Conservation (phyloP, 2,888 invertebrate genomes). For the Bellardia bayeri region DNA sequence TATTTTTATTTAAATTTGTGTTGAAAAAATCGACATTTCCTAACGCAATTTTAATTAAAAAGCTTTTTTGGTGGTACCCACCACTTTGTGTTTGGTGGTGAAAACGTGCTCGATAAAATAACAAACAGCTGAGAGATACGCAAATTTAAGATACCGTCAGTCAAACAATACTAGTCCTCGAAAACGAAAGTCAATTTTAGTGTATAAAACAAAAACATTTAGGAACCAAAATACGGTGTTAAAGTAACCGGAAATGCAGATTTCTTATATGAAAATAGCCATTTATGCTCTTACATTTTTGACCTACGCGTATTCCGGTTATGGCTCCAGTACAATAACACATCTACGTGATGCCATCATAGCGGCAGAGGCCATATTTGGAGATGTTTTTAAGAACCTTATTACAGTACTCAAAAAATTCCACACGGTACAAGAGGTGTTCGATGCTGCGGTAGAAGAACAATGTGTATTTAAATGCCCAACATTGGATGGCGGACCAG, state of each 20-base stretch:
- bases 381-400: conserved; percentile 90
- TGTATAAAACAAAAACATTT: conserved; percentile 8
- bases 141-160: conserved; percentile 17
- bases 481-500: conserved; percentile 78
- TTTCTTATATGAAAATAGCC: conserved; percentile 90
- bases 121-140: conserved; percentile 18
- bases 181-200: conserved; percentile 25
- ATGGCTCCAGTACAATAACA: conserved; percentile 90
- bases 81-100: neutral
- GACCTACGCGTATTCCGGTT: conserved; percentile 92
- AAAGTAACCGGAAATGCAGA: conserved; percentile 86
- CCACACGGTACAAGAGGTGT: conserved; percentile 90
- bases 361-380: conserved; percentile 91
- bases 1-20: neutral
- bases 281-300: conserved; percentile 91
- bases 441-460: conserved; percentile 94
- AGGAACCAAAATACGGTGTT: neutral
- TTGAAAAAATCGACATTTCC: neutral
- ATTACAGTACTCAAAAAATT: conserved; percentile 90
- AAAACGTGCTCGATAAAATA: neutral
- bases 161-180: conserved; percentile 39
- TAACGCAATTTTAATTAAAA: neutral
- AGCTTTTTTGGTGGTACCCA: neutral
- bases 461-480: conserved; percentile 91
- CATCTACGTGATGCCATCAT: conserved; percentile 92